Evolutionary conservation across 1,140 invertebrate genomes (phyloP), one percentile per base, ranked within the genome.

Genomic region (Chironomus tepperi): DNA sequence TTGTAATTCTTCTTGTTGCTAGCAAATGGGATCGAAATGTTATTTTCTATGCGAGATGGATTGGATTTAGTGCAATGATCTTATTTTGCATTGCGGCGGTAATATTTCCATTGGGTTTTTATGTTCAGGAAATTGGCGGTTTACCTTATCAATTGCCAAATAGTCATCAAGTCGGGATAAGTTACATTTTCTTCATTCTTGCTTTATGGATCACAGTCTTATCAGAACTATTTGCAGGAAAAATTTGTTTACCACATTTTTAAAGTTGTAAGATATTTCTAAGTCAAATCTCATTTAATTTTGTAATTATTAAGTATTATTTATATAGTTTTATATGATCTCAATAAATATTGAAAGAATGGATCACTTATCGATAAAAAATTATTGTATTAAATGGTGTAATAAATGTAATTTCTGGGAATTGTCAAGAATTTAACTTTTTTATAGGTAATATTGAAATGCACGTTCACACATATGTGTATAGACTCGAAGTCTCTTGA

Each of bases 31-130:
- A 95, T 82, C 85, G 92, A 73, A 91, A 94, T 83, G 65, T 96
- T 0, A 90, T 97, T 77, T 91, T 93, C 1, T 96, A 95, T 87
- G 95, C 95, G 6, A 85, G 95, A 81, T 97, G 95, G 95, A 92
- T 97, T 77, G 96, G 96, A 79, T 97, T 98, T 85, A 92, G 93
- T 77, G 95, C 95, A 80, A 97, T 97, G 94, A 93, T 97, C n/a
- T 84, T 97, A 42, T 98, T 97, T 81, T 97, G 95, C 79, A 82
- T 96, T 75, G 95, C 95, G 75, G 95, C 96, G 74, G 95, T 98
- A 0, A 95, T 98, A 79, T 97, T 98, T 81, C 96, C 96, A 15
- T 92, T 97, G 87, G 95, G 95, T 24, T 98, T 98, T 80, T 90
- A 96, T 83, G 92, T 97, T 34, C 92, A 96, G 82, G 93, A 97